Base-by-base conservation (phyloP, 2,888 invertebrate species). In the Caenorhabditis wallacei region DNA sequence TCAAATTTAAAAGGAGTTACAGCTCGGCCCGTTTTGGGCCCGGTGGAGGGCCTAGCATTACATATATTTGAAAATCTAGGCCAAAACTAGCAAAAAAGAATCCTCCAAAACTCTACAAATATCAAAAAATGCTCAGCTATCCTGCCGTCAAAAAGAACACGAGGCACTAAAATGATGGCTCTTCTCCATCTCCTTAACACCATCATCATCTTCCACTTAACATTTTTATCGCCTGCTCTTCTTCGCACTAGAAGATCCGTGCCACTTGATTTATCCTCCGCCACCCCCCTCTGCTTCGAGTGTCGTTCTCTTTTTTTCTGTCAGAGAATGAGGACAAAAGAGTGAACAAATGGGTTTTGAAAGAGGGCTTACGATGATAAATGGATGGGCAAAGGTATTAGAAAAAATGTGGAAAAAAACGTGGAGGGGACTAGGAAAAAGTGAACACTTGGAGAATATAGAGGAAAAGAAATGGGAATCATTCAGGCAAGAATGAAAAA, bases 321-420 rank as follows among this genome's bases (percentile, higher is more conserved):
- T 43, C 11, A 30, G 20, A 22, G 61, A 51, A 51, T 48, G 71
- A 71, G n/a, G 61, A 71, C 48, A 59, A 57, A 70, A 64, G 26
- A 59, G 71, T 37, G 71, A 71, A 71, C 71, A 71, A 71, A 71
- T 71, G 74, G 66, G 76, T 66, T 69, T 68, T 64, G 26, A 35
- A 76, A 61, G 53, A 51, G 64, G 78, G 79, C 63, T 79, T 79
- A 79, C 71, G 70, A 70, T 79, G 70, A 79, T 70, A 79, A 71
- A 71, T 71, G 57, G 71, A 43, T 53, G 69, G 78, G 70, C 70
- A 63, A 69, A 70, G 70, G 78, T 79, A 70, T 69, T 70, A 70
- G 46, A 57, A 64, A 56, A 37, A 22, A n/a, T n/a, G 48, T 13
- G 16, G 18, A 59, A 66, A 26, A 48, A 26, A 68, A 51, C 51